phyloP scores from a whole-genome alignment of 2,888 invertebrate species.

The Tuberolachnus salignus region DNA sequence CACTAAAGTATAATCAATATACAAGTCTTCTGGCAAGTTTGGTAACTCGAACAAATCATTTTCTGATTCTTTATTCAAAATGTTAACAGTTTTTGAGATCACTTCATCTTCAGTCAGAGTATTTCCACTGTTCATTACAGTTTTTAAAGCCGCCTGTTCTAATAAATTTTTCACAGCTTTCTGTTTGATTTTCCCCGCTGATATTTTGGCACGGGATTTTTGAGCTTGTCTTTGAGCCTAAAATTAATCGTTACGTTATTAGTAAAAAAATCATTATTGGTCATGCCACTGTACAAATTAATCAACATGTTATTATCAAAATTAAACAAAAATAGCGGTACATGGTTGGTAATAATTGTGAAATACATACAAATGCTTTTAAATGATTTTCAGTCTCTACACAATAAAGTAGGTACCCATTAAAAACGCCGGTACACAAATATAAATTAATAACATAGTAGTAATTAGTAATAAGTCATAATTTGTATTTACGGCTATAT shows the following conservation, averaged over 20 bases:
- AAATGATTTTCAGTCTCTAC: too few species aligned
- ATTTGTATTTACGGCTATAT: too few species aligned
- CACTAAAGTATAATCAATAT: not conserved
- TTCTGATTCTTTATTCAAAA: slow-evolving; percentile 28
- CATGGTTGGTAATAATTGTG: too few species aligned
- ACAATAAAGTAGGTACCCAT: too few species aligned
- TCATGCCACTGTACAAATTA: not conserved
- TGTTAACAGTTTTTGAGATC: slow-evolving; percentile 32
- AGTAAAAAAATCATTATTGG: not conserved
- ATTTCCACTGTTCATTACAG: slow-evolving; percentile 21
- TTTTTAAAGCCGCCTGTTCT: slow-evolving; percentile 43
- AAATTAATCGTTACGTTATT: not conserved
- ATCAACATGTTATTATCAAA: not conserved
- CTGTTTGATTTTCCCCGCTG: slow-evolving; percentile 27
- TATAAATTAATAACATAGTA: too few species aligned
- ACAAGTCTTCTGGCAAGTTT: slow-evolving; percentile 24
- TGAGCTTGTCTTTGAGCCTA: slow-evolving; percentile 50
- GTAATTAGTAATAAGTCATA: too few species aligned
- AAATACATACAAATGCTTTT: too few species aligned
- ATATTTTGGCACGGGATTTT: slow-evolving; percentile 27
- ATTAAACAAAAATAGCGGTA: too few species aligned
- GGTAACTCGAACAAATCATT: slow-evolving; percentile 43
- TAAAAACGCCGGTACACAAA: too few species aligned
- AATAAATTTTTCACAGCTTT: slow-evolving; percentile 42
- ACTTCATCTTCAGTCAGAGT: slow-evolving; percentile 40